Percentiles rank a stretch among this genome's conserved stretches.
Evolutionary conservation across 2,888 invertebrate species (phyloP).

Genomic region (Zygogramma bicolorata): DNA sequence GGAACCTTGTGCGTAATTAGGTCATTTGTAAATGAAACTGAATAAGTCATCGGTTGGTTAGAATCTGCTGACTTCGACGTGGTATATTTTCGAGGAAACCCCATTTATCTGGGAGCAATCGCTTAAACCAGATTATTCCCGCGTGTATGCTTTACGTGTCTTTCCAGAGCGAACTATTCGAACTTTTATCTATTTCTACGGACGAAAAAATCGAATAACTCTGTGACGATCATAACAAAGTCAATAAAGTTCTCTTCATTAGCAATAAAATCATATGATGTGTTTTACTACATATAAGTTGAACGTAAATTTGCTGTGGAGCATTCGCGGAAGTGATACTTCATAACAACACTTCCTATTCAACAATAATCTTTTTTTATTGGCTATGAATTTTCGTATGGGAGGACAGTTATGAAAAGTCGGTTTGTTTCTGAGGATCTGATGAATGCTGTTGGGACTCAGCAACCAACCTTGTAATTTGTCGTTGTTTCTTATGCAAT

Average conservation of each 20-base stretch:
- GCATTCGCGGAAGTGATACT: not conserved
- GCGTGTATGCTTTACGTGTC: conserved; percentile 40
- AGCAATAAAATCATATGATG: conserved; percentile 4
- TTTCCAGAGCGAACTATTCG: conserved; percentile 42
- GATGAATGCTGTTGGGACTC: too few species aligned
- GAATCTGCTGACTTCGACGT: conserved; percentile 35
- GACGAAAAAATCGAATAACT: conserved; percentile 32
- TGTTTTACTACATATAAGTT: conserved; percentile 4
- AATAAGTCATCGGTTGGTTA: conserved; percentile 25
- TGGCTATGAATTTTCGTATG: not conserved
- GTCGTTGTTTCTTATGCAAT: too few species aligned
- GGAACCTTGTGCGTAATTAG: too few species aligned
- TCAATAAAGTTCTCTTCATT: conserved; percentile 28
- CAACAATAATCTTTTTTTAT: not conserved
- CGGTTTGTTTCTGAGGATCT: too few species aligned
- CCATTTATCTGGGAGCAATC: conserved; percentile 38
- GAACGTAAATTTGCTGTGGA: not conserved
- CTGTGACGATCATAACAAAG: conserved; percentile 24
- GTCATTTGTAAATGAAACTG: too few species aligned
- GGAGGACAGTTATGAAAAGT: too few species aligned
- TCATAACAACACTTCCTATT: not conserved
- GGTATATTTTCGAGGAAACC: conserved; percentile 32
- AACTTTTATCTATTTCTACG: conserved; percentile 35
- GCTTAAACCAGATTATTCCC: conserved; percentile 41
- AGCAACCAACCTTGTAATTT: too few species aligned